Conservation (phyloP, 2,113 vertebrate genomes). For the Athene cunicularia region DNA sequence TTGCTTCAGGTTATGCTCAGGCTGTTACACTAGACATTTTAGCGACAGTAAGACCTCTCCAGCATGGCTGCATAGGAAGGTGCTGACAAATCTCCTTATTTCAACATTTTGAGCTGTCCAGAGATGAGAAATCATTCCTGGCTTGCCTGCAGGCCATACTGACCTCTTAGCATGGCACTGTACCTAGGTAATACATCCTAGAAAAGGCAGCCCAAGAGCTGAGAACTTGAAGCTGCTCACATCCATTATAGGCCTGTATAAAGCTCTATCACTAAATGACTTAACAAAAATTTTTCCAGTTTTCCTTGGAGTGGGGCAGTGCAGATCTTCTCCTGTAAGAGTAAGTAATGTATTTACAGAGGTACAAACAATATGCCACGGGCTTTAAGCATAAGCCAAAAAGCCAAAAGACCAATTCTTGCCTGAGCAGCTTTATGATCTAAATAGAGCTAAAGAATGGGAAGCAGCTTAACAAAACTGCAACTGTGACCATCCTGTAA, state of each 20-base stretch:
- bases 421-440: not conserved
- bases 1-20: rapidly evolving
- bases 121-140: not conserved
- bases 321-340: not conserved
- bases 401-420: not conserved
- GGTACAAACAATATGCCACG: not conserved
- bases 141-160: not conserved
- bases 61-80: not conserved
- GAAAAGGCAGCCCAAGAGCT: not conserved
- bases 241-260: not conserved
- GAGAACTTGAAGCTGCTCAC: not conserved
- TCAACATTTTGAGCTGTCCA: not conserved
- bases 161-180: not conserved
- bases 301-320: not conserved
- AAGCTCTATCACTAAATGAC: not conserved
- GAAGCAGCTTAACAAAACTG: constrained; percentile 2
- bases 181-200: rapidly evolving
- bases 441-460: not conserved
- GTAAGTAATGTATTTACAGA: not conserved
- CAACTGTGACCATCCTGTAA: not conserved
- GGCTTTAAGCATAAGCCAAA: not conserved
- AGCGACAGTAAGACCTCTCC: not conserved
- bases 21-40: not conserved
- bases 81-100: not conserved
- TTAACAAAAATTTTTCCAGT: not conserved